Percentiles rank a stretch among this genome's conserved stretches.
These are phyloP conservation scores for Gouania willdenowi DNA, from an alignment of 2,797 vertebrate species.

Conservation along the genomic window DNA sequence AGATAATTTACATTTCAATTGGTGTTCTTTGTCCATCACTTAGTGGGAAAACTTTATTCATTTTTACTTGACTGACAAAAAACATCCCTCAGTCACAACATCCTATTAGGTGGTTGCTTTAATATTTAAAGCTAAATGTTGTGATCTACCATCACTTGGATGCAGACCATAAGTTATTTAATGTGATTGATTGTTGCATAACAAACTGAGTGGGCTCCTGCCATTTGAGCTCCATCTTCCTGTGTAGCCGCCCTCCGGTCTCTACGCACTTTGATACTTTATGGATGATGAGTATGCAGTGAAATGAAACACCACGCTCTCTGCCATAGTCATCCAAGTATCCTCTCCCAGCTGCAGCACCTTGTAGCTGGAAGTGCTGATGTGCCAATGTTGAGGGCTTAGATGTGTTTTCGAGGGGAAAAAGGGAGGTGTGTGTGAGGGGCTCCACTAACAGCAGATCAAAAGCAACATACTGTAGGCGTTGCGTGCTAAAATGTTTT, in stretches of 20 bases:
- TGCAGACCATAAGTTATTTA: conserved; percentile 56
- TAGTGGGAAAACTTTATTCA: conserved; percentile 10
- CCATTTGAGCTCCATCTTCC: conserved; percentile 59
- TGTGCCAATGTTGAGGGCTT: conserved; percentile 14
- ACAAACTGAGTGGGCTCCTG: conserved; percentile 63
- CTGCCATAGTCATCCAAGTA: conserved; percentile 38
- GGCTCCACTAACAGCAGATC: conserved; percentile 19
- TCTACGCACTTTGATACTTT: conserved; percentile 52
- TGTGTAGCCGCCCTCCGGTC: conserved; percentile 42
- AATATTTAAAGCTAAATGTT: conserved; percentile 46
- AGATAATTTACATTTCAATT: conserved; percentile 1
- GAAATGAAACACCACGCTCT: conserved; percentile 43
- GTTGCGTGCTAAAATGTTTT: conserved; percentile 3
- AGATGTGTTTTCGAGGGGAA: conserved; percentile 9
- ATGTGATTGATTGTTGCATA: conserved; percentile 69
- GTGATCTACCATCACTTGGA: conserved; percentile 41
- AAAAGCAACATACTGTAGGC: conserved; percentile 1
- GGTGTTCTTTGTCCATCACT: conserved; percentile 8
- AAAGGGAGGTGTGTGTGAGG: too few relatives aligned
- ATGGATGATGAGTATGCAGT: conserved; percentile 49
- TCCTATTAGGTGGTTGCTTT: conserved; percentile 26
- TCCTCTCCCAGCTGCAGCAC: conserved; percentile 32
- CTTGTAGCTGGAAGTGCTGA: conserved; percentile 13
- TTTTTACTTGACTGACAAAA: conserved; percentile 8
- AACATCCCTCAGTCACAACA: conserved; percentile 12